Percentiles rank a stretch among this genome's conserved stretches.
phyloP scores from a whole-genome alignment of 2,888 invertebrate genomes.

The Caradrina kadenii region DNA sequence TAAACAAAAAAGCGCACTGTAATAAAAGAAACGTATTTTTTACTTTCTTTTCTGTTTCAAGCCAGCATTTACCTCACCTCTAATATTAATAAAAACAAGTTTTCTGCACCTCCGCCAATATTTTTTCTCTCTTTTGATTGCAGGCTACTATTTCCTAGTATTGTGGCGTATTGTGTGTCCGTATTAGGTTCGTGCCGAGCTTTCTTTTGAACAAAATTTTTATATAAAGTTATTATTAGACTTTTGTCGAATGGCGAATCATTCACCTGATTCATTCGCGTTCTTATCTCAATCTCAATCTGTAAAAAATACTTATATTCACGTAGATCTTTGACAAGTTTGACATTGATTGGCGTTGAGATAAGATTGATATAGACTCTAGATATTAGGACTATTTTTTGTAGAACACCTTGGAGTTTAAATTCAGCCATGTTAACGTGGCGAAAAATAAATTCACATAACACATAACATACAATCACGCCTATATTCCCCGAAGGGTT shows the following conservation, averaged over 20 bases:
- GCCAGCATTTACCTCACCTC: background rate
- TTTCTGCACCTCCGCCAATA: slow-evolving; percentile 18
- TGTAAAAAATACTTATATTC: too few relatives aligned
- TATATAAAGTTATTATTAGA: slow-evolving; percentile 15
- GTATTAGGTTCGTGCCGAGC: slow-evolving; percentile 10
- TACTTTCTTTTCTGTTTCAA: background rate
- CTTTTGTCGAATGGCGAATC: background rate
- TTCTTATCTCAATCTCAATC: too few relatives aligned
- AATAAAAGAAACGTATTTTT: background rate
- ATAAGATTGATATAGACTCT: too few relatives aligned
- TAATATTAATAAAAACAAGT: slow-evolving; percentile 13
- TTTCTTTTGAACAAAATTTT: slow-evolving; percentile 18
- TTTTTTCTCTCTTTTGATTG: slow-evolving; percentile 11
- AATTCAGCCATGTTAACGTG: too few relatives aligned
- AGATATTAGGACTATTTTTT: too few relatives aligned
- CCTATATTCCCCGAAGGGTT: too few relatives aligned
- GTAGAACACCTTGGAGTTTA: too few relatives aligned
- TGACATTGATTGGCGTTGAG: too few relatives aligned
- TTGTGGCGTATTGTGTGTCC: slow-evolving; percentile 23
- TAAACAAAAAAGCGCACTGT: background rate
- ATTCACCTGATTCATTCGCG: too few relatives aligned
- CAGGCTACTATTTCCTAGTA: slow-evolving; percentile 4
- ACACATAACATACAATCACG: too few relatives aligned
- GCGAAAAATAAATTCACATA: too few relatives aligned
- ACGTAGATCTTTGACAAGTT: too few relatives aligned